A percentile compares a stretch with the other conserved stretches of the same genome.
phyloP scores from a whole-genome alignment of 64 coral and sea anemone genomes.

The Exaiptasia diaphana region DNA sequence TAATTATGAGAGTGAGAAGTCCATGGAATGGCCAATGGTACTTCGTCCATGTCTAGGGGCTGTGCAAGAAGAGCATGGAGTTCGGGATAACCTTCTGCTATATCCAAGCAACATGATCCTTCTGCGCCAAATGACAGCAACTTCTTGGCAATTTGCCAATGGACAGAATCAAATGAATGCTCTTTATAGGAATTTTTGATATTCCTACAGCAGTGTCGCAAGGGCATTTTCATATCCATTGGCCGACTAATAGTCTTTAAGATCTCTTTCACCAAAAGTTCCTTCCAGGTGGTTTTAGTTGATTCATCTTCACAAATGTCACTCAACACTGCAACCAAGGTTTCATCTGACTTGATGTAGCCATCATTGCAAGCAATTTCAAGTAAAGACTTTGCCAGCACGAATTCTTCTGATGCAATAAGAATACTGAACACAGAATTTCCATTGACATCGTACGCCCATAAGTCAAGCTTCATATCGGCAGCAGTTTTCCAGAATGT shows the following conservation, averaged over 20 bases:
- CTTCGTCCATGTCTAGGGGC: background rate
- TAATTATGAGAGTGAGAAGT: background rate
- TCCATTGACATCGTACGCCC: background rate
- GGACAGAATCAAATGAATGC: constrained; percentile 6
- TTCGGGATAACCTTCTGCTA: background rate
- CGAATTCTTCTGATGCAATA: background rate
- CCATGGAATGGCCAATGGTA: background rate
- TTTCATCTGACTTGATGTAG: background rate
- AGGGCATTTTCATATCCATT: background rate
- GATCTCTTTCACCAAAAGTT: background rate
- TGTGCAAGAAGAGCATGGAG: background rate
- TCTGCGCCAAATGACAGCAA: background rate
- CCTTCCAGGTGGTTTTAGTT: background rate
- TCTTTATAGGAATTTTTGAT: background rate
- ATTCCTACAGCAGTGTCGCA: background rate
- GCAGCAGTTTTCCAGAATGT: background rate
- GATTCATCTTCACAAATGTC: background rate
- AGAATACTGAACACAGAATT: background rate
- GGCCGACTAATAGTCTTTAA: background rate
- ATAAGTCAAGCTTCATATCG: background rate
- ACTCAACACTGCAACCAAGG: background rate
- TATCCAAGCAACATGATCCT: background rate
- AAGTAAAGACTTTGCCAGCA: constrained; percentile 13
- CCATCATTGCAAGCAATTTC: background rate
- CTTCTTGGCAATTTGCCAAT: background rate